Base-by-base conservation (phyloP, 2,113 vertebrate genomes). In the Reinhardtius hippoglossoides region DNA sequence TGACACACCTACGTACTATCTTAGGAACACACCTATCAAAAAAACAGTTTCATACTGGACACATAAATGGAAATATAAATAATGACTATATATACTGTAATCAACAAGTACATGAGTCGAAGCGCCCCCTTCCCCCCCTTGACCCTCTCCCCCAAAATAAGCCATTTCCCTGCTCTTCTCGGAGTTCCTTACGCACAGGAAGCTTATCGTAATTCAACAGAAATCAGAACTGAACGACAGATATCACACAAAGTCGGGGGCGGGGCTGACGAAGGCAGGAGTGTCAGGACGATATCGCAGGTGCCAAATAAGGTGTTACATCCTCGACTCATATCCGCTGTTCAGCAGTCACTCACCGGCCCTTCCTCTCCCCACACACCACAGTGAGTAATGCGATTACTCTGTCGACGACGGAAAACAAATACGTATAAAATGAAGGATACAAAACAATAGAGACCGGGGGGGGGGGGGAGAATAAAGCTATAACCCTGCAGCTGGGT, bases 11-110 rank as follows among this genome's bases (percentile, higher is more conserved):
- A 84, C 67, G 78, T 31, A 86, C 82, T 75, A 82, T 84, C 76
- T 85, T 87, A 85, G 87, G 86, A 89, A 88, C 82, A 93, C 81
- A 76, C 73, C 83, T 78, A 91, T 87, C 83, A 80, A 89, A 90
- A 35, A 12, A 89, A 86, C 78, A 35, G 81, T 77, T 76, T 82
- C 78, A 88, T 89, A 90, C 84, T 74, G 52, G 76, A 87, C 78
- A 91, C 81, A 64, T 80, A 67, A 76, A 85, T 85, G 80, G 73
- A 91, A 93, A 92, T 90, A 90, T 93, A 90, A 92, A 94, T 94
- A 93, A 93, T 77, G 83, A 89, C 82, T 85, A 89, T 78, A 87
- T 80, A 84, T 80, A 81, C 35, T 69, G 48, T 77, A 72, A 75
- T 85, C 71, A 76, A 81, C 71, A 63, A 74, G 63, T 75, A 87